A percentile compares a stretch with the other conserved stretches of the same genome.
These are phyloP conservation scores for Paedocypris sp. DNA, from an alignment of 2,113 vertebrate genomes.

Conservation along the genomic window DNA sequence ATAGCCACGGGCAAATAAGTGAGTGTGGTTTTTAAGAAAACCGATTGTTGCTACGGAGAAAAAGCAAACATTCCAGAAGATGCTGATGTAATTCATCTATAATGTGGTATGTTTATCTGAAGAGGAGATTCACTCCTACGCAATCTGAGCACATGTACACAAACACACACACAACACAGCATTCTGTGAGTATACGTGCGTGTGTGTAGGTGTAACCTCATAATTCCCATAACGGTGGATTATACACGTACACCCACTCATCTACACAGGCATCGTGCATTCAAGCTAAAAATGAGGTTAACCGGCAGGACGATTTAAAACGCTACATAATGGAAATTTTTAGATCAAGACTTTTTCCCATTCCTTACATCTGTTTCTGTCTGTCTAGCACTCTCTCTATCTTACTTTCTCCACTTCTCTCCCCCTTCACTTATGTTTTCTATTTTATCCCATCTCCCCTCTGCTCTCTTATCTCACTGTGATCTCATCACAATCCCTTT, in stretches of 20 bases:
- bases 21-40: not conserved
- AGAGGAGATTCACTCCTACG: not conserved
- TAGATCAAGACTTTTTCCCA: too few relatives aligned
- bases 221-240: not conserved
- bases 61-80: not conserved
- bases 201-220: slow-evolving; percentile 1
- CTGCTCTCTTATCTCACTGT: too few relatives aligned
- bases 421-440: too few relatives aligned
- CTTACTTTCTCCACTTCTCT: too few relatives aligned
- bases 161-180: too few relatives aligned
- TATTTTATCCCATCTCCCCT: too few relatives aligned
- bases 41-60: not conserved
- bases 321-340: too few relatives aligned
- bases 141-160: too few relatives aligned
- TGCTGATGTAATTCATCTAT: slow-evolving; percentile 5
- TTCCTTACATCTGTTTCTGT: too few relatives aligned
- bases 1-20: not conserved
- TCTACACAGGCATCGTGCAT: not conserved
- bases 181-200: slow-evolving; percentile 7
- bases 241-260: slow-evolving; percentile 6
- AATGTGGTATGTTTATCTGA: slow-evolving; percentile 8
- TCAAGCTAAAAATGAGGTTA: not conserved
- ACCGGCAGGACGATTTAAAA: not conserved
- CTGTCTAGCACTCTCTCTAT: too few relatives aligned
- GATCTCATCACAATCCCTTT: too few relatives aligned